Evolutionary conservation across 1,140 invertebrate species (phyloP).

Genomic region (Drosophila bocki): DNA sequence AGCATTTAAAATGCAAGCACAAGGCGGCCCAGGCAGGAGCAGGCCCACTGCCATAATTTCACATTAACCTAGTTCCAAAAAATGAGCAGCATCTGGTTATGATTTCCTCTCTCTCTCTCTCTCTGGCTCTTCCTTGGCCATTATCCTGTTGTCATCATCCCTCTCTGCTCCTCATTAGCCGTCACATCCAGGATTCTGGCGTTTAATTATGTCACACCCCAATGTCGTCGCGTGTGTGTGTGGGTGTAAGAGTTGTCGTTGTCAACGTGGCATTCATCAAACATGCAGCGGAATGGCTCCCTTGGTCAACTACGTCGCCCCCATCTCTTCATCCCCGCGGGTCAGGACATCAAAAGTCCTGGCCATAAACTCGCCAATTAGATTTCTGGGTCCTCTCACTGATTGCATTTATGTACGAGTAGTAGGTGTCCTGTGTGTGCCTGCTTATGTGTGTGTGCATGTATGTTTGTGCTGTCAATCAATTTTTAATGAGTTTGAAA

Average conservation of each 20-base stretch:
- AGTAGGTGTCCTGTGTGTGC: conserved; percentile 13
- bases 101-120: background rate
- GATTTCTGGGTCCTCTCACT: conserved; percentile 56
- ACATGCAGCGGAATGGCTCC: conserved; percentile 77
- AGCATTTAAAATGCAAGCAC: conserved; percentile 52
- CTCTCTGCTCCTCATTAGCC: conserved; percentile 65
- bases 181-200: conserved; percentile 49
- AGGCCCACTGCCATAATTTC: conserved; percentile 55
- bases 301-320: conserved; percentile 22
- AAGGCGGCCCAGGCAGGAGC: conserved; percentile 10
- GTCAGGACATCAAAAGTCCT: conserved; percentile 69
- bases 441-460: conserved; percentile 8
- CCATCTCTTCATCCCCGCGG: conserved; percentile 23
- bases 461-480: conserved; percentile 56
- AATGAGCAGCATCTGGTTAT: conserved; percentile 27
- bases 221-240: conserved; percentile 11
- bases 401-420: conserved; percentile 50
- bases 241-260: conserved; percentile 16
- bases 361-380: conserved; percentile 81
- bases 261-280: conserved; percentile 70
- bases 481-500: conserved; percentile 84
- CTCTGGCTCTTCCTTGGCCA: background rate
- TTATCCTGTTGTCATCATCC: conserved; percentile 7
- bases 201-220: conserved; percentile 78
- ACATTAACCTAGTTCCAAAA: conserved; percentile 72